A percentile compares a stretch with the other conserved stretches of the same genome.
phyloP scores from a whole-genome alignment of 1,140 invertebrate species.

The Delia radicum region DNA sequence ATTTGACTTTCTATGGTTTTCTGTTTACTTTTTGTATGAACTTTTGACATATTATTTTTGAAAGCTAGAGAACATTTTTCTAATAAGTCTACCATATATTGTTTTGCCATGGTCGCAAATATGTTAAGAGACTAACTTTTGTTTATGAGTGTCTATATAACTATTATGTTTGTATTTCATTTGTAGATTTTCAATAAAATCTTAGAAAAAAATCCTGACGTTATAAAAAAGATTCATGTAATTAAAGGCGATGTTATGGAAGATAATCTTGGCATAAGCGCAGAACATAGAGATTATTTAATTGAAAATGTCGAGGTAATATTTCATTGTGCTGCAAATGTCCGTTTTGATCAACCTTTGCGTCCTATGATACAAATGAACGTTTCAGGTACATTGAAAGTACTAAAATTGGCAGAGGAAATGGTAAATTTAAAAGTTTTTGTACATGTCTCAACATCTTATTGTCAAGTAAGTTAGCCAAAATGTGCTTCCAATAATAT shows the following conservation, averaged over 20 bases:
- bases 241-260: slow-evolving; percentile 82
- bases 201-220: slow-evolving; percentile 61
- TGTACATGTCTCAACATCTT: slow-evolving; percentile 80
- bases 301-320: slow-evolving; percentile 72
- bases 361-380: slow-evolving; percentile 71
- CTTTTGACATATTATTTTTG: too few relatives aligned
- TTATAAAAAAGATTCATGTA: slow-evolving; percentile 73
- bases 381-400: slow-evolving; percentile 65
- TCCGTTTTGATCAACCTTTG: slow-evolving; percentile 83
- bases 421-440: slow-evolving; percentile 72
- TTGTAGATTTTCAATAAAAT: slow-evolving; percentile 70
- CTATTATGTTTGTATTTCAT: background rate
- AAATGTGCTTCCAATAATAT: too few relatives aligned
- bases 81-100: too few relatives aligned
- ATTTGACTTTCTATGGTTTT: too few relatives aligned
- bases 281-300: slow-evolving; percentile 62
- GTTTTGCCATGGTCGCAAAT: too few relatives aligned
- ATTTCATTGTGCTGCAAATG: slow-evolving; percentile 91
- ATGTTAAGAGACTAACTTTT: too few relatives aligned
- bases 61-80: too few relatives aligned
- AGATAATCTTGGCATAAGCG: slow-evolving; percentile 72
- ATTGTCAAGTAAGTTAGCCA: slow-evolving; percentile 57
- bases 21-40: too few relatives aligned
- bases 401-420: slow-evolving; percentile 67
- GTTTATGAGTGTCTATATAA: too few relatives aligned